phyloP scores from a whole-genome alignment of 2,113 vertebrate genomes.

The Ptyas mucosa region DNA sequence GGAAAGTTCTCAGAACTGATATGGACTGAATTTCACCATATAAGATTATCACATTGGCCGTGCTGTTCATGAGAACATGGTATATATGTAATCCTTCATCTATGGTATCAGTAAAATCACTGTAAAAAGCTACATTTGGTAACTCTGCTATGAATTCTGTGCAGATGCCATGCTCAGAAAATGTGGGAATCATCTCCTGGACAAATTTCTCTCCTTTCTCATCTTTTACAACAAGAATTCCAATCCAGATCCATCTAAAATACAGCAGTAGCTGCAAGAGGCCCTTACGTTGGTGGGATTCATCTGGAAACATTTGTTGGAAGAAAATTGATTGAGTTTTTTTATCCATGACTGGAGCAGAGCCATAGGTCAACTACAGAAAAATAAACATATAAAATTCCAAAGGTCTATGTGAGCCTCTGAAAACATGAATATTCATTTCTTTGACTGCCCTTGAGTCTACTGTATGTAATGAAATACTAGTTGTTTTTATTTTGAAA shows the following conservation, averaged over 20 bases:
- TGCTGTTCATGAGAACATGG: not conserved
- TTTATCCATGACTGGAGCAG: not conserved
- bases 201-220: not conserved
- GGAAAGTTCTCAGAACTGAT: not conserved
- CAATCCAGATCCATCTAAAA: not conserved
- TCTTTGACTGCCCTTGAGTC: too few relatives aligned
- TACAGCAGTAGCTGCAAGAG: not conserved
- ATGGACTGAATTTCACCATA: not conserved
- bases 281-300: not conserved
- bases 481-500: too few relatives aligned
- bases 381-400: not conserved
- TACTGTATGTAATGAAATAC: too few relatives aligned
- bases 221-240: not conserved
- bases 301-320: not conserved
- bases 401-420: too few relatives aligned
- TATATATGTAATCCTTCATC: not conserved
- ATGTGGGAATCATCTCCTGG: not conserved
- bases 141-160: not conserved
- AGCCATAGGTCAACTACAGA: not conserved
- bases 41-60: not conserved
- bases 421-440: too few relatives aligned
- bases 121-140: not conserved
- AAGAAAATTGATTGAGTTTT: not conserved
- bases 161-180: not conserved
- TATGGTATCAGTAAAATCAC: not conserved